phyloP scores from a whole-genome alignment of 2,113 vertebrate species.

The Lagopus muta region DNA sequence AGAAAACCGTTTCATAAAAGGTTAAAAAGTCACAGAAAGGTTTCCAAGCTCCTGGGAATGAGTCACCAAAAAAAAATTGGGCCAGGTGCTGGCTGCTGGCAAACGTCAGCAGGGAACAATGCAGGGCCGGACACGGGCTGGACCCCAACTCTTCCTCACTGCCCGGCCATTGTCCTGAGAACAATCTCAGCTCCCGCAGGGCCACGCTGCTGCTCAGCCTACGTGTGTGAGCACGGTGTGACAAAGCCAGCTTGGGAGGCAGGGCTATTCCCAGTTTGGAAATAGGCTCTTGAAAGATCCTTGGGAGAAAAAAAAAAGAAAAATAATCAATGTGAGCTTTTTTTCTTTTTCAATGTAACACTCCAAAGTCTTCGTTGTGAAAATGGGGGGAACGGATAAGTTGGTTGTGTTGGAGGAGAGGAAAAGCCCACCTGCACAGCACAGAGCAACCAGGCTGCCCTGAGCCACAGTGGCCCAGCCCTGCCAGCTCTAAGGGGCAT shows the following conservation, averaged over 20 bases:
- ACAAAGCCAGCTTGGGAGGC: conserved; percentile 65
- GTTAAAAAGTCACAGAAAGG: neutral
- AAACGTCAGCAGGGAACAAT: conserved; percentile 39
- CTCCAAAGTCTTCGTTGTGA: conserved; percentile 57
- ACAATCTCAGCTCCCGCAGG: conserved; percentile 23
- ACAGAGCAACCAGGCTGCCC: neutral
- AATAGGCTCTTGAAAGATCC: conserved; percentile 53
- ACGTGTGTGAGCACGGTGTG: neutral
- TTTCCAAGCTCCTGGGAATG: neutral
- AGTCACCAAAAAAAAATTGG: conserved; percentile 7
- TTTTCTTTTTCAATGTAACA: conserved; percentile 52
- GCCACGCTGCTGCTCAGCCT: neutral
- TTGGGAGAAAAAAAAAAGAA: neutral
- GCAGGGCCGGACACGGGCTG: neutral
- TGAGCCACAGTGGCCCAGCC: fast-evolving
- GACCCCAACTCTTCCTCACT: neutral
- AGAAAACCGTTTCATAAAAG: neutral
- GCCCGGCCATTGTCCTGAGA: conserved; percentile 59
- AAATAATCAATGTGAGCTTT: conserved; percentile 45
- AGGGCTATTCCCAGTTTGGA: conserved; percentile 53
- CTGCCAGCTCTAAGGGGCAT: neutral
- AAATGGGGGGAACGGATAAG: neutral
- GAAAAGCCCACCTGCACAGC: neutral
- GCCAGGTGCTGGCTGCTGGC: conserved; percentile 43
- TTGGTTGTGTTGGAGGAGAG: neutral